Evolutionary conservation across 2,888 invertebrate genomes (phyloP), one percentile per base, ranked within the genome.

Genomic region (Epinotia demarniana): DNA sequence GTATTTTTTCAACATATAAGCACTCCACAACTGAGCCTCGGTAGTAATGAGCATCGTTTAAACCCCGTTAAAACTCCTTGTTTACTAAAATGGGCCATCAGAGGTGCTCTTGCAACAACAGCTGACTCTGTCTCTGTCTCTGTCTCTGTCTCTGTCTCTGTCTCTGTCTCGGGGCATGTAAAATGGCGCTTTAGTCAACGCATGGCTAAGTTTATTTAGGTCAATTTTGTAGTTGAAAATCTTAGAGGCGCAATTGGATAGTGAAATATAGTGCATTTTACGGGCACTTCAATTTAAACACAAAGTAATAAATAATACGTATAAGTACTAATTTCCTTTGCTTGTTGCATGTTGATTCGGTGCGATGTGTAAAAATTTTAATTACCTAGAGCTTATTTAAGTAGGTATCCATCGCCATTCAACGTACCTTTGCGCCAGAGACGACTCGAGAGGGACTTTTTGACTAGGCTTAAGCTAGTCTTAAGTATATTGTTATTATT

Each of bases 31-130:
- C 58, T 2, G 27, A 46, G 60, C 12, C 46, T 69, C 46, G n/a
- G 69, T 58, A 69, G 58, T 60, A 69, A 69, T 69, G 69, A 23
- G 60, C 46, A 60, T 69, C 69, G 69, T 69, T 69, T 69, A 39
- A 39, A 39, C 8, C 39, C 39, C 39, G 39, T 39, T 53, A 69
- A 69, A 46, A 46, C 58, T 46, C 58, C 69, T 69, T 46, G 69
- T 69, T 69, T n/a, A 23, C 58, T 60, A 60, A 69, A 69, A 60
- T 46, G 60, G 60, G 69, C 60, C 69, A 69, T 69, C 69, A 69
- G 69, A 4, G 46, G 60, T 13, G 69, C 58, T 58, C 68, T 33
- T 8, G 18, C 9, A 23, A 23, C 58, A 23, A 18, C 57, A 16
- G 58, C 67, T 12, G 55, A 55, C 67, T 27, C 27, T 18, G 11